Base-by-base conservation (phyloP, 2,888 invertebrate species). In the Hirtodrosophila trivittata region DNA sequence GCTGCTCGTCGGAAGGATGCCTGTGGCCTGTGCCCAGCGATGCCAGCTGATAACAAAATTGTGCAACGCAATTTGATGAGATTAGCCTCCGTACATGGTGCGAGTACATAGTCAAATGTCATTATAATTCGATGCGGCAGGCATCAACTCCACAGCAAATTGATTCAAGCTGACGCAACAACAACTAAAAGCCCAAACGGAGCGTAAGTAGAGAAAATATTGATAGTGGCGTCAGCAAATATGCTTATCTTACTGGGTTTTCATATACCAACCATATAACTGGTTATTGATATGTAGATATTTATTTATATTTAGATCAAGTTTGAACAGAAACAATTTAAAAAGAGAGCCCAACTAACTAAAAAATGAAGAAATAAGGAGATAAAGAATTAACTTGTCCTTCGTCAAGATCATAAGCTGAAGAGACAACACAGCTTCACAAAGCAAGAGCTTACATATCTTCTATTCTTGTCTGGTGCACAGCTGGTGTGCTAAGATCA, bases 21-120 rank as follows among this genome's bases (percentile, higher is more conserved):
- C 62, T 50, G 59, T 45, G 65, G 71, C 56, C 59, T 41, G 70
- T 42, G 46, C 43, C 54, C 66, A 60, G 45, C 71, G 67, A 66
- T 76, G 64, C 60, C 57, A 42, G 62, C 58, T 69, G 81, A 86
- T 86, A 86, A 78, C 75, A 54, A 71, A 74, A 82, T 76, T 77
- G 80, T 67, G 64, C 75, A 69, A 42, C 59, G 62, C 75, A 64
- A 75, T 84, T 84, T 75, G 73, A 75, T 77, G 65, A 77, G 81
- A 83, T 82, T 72, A 80, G 65, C 51, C 63, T 32, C 28, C 39
- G 50, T 35, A 49, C 32, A 9, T 14, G 45, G 12, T 39, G n/a
- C 42, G 25, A 43, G 5, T 55, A 43, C 41, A 45, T 55, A 63
- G 58, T 55, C 43, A 37, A 65, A 62, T 72, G 50, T 30, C 69